Evolutionary conservation across 1,140 invertebrate species (phyloP).

Genomic region (Drosophila sechellia): DNA sequence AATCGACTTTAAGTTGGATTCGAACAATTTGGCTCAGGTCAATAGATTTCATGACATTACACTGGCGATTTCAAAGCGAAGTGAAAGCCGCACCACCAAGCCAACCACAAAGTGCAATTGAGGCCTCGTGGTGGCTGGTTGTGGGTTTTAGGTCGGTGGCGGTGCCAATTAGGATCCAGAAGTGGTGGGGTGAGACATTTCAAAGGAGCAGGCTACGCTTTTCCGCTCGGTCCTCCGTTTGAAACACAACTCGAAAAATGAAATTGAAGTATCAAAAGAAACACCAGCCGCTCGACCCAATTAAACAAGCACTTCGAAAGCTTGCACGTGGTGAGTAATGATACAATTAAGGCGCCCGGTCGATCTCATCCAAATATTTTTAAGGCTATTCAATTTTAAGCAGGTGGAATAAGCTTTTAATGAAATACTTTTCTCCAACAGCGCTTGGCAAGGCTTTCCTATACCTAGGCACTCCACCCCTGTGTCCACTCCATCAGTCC

Average conservation of each 20-base stretch:
- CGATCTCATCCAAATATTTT: too few relatives aligned
- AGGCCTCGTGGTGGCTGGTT: constrained; percentile 28
- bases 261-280: constrained; percentile 77
- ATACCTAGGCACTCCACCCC: constrained; percentile 47
- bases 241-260: constrained; percentile 58
- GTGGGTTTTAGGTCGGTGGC: constrained; percentile 8
- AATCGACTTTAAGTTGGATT: constrained; percentile 22
- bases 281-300: constrained; percentile 50
- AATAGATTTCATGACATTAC: not conserved
- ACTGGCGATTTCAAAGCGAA: constrained; percentile 5
- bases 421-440: constrained; percentile 1
- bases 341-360: not conserved
- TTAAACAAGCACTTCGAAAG: constrained; percentile 44
- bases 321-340: constrained; percentile 46
- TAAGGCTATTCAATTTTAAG: too few relatives aligned
- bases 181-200: constrained; percentile 13
- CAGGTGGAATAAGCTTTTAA: not conserved
- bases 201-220: constrained; percentile 10
- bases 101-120: constrained; percentile 51
- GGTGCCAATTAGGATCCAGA: constrained; percentile 49
- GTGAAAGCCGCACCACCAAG: not conserved
- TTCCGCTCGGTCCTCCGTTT: not conserved
- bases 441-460: constrained; percentile 39
- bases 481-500: constrained; percentile 37
- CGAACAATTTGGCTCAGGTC: not conserved